These are phyloP conservation scores for Lucinisca nassula DNA, from an alignment of 2,888 invertebrate genomes.

Conservation along the genomic window DNA sequence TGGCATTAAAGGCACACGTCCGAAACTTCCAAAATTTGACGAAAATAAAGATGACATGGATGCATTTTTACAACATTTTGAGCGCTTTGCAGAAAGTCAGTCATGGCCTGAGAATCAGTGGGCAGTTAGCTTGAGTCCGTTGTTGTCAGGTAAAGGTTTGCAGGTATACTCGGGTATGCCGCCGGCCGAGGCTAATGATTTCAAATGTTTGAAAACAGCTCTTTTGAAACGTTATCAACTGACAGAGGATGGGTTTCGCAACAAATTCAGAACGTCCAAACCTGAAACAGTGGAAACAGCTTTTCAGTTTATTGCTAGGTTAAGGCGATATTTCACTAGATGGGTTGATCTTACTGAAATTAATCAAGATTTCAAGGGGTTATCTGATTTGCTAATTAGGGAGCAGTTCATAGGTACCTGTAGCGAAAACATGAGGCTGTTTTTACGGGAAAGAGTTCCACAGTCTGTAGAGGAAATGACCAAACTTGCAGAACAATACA, in stretches of 20 bases:
- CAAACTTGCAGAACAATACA: slow-evolving; percentile 24
- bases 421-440: slow-evolving; percentile 10
- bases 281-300: slow-evolving; percentile 32
- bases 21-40: slow-evolving; percentile 33
- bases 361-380: slow-evolving; percentile 1
- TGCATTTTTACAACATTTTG: slow-evolving; percentile 30
- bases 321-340: slow-evolving; percentile 3
- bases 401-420: slow-evolving; percentile 26
- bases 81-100: slow-evolving; percentile 29
- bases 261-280: slow-evolving; percentile 10
- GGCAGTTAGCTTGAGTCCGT: slow-evolving; percentile 43
- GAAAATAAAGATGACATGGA: slow-evolving; percentile 41
- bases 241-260: slow-evolving; percentile 34
- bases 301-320: slow-evolving; percentile 27
- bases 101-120: slow-evolving; percentile 27
- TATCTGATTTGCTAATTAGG: slow-evolving; percentile 13
- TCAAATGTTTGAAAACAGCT: slow-evolving; percentile 25
- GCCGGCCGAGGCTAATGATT: slow-evolving; percentile 16
- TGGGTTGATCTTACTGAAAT: slow-evolving; percentile 21
- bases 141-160: slow-evolving; percentile 40
- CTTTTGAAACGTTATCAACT: slow-evolving; percentile 30
- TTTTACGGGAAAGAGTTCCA: slow-evolving; percentile 18
- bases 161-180: slow-evolving; percentile 53
- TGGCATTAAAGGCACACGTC: background rate
- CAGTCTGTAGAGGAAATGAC: slow-evolving; percentile 7